These are phyloP conservation scores for Porites evermanni DNA, from an alignment of 92 coral and sea anemone genomes.

Conservation along the genomic window DNA sequence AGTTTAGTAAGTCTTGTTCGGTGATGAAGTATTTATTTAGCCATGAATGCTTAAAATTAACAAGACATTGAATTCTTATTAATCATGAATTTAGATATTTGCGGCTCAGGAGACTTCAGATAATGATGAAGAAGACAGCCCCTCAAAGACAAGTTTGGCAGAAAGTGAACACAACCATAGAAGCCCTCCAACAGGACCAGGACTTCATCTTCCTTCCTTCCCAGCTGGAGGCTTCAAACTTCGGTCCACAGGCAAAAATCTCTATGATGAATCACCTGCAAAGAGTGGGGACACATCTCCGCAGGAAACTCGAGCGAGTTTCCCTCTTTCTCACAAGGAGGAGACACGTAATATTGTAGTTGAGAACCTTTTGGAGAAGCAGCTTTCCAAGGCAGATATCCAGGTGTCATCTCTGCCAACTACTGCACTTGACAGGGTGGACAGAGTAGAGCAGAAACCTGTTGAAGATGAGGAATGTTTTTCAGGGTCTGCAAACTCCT, in stretches of 20 bases:
- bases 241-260: slow-evolving; percentile 78
- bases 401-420: slow-evolving; percentile 84
- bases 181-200: slow-evolving; percentile 66
- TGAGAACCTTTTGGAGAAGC: slow-evolving; percentile 87
- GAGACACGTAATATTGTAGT: slow-evolving; percentile 79
- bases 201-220: slow-evolving; percentile 76
- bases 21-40: no score
- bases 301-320: slow-evolving; percentile 77
- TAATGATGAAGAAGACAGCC: slow-evolving; percentile 60
- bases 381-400: slow-evolving; percentile 73
- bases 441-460: slow-evolving; percentile 31
- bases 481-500: slow-evolving; percentile 81
- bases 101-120: slow-evolving; percentile 23
- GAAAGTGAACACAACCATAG: slow-evolving; percentile 39
- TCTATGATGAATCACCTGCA: slow-evolving; percentile 58
- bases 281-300: slow-evolving; percentile 42
- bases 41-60: no score
- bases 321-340: slow-evolving; percentile 80
- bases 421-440: slow-evolving; percentile 76
- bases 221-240: slow-evolving; percentile 88
- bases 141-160: slow-evolving; percentile 5
- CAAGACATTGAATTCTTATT: no score
- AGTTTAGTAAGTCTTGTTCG: no score
- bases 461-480: slow-evolving; percentile 64
- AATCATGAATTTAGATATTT: slow-evolving; percentile 27